Base-by-base conservation (phyloP, 2,888 invertebrate genomes). In the Psylliodes chrysocephalus region DNA sequence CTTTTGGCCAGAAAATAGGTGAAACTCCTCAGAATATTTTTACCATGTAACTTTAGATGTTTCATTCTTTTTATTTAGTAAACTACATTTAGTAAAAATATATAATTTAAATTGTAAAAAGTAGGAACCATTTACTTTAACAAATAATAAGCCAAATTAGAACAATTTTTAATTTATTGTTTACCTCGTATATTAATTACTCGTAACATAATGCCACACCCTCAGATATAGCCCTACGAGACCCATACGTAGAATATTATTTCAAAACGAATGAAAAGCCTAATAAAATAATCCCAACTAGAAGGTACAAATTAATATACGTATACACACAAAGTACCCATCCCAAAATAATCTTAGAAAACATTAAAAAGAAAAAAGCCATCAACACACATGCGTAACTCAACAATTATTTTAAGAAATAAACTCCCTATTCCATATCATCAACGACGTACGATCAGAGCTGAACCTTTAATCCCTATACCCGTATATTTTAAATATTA, bases 331-430 rank as follows among this genome's bases (percentile, higher is more conserved):
- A 22, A 22, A 4, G 6, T 12, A 35, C n/a, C 5, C n/a, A 35
- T 35, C 35, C 6, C 2, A 35, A 35, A 35, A 35, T 35, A 35
- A 4, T 4, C 6, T 30, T 30, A 30, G 30, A 8, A 8, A 10
- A n/a, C 14, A n/a, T 2, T 33, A 18, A 42, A 42, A 42, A 8
- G 18, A 15, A 42, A 18, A 42, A 18, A 18, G 63, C 67, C 42
- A 67, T 15, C 46, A 65, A 70, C 71, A 69, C 64, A 67, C 62
- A 64, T 71, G 66, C 59, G 57, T 71, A 66, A n/a, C n/a, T 67
- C 67, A 71, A 69, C 69, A 74, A 75, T 75, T 77, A 77, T 77
- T 77, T 77, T 75, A 71, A 73, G 77, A 75, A 71, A 35, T 6
- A 14, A 3, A 14, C 14, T 12, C 14, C 12, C 14, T 35, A 5